Evolutionary conservation across 2,888 invertebrate species (phyloP).

Genomic region (Palloptera scutellata): DNA sequence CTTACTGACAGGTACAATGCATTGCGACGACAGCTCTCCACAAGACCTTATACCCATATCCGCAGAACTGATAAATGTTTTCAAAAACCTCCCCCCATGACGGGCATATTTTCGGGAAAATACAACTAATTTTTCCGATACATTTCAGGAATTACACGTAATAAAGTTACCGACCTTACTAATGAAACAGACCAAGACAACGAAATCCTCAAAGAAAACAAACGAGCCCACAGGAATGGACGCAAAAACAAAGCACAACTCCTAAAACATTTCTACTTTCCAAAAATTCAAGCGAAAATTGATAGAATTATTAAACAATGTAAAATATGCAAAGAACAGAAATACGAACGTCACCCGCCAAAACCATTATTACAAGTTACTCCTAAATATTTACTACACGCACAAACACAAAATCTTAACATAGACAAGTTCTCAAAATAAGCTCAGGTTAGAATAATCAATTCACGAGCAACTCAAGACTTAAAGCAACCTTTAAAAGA

Average conservation of each 20-base stretch:
- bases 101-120: slow-evolving; percentile 17
- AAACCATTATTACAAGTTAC: slow-evolving; percentile 14
- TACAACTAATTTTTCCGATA: slow-evolving; percentile 23
- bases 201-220: slow-evolving; percentile 24
- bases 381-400: slow-evolving; percentile 20
- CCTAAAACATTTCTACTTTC: slow-evolving; percentile 17
- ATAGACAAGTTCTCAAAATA: slow-evolving; percentile 24
- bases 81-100: no score
- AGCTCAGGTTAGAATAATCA: slow-evolving; percentile 10
- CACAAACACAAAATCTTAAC: slow-evolving; percentile 6
- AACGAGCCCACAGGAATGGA: slow-evolving; percentile 19
- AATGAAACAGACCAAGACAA: slow-evolving; percentile 22
- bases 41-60: no score
- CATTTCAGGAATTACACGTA: slow-evolving; percentile 25
- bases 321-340: slow-evolving; percentile 25
- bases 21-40: no score
- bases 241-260: slow-evolving; percentile 27
- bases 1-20: no score
- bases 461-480: slow-evolving; percentile 6
- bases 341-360: slow-evolving; percentile 17
- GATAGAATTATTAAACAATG: slow-evolving; percentile 15
- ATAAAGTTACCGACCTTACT: slow-evolving; percentile 17
- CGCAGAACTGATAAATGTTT: no score
- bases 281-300: slow-evolving; percentile 14
- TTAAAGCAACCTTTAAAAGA: slow-evolving; percentile 15